Base-by-base conservation (phyloP, 2,888 invertebrate species). In the Hypsopygia costalis region DNA sequence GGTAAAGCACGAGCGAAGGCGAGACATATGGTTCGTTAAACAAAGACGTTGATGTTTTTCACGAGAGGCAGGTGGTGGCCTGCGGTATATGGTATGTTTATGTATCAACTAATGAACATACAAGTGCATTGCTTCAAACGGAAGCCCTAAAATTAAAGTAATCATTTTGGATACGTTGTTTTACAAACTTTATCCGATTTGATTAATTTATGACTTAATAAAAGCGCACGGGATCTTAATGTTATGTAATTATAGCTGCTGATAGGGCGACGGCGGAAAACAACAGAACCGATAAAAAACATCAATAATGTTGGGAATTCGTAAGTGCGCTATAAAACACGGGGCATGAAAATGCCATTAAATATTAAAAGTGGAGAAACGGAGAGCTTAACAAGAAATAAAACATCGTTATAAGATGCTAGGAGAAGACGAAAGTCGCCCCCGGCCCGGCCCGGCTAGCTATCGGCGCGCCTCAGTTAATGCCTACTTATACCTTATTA, bases 401-500 rank as follows among this genome's bases (percentile, higher is more conserved):
- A 87, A 87, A 87, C 87, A 85, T 86, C 86, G 87, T 82, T 83
- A 81, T 78, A 77, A 81, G 78, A 81, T 78, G 79, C 79, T 74
- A 77, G 78, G 73, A 75, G 78, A 73, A 67, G 68, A 67, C 65
- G 67, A 62, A 16, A 69, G 74, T 70, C 76, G 78, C 77, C 85
- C 81, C 79, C 79, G 81, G 81, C 75, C 79, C 79, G 81, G 81
- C 75, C 80, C 71, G 75, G 73, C 77, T 62, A 73, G 86, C 87
- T 79, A 85, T 83, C 88, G 85, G 83, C 85, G 83, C 83, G 81
- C 79, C 82, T 82, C 83, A 75, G 81, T 81, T 88, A 87, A 87
- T 85, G 86, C 83, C 88, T 88, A 87, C 88, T 88, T 87, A 87
- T 88, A 88, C 85, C 87, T 87, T 88, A 88, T 87, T 88, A 86